Conservation (phyloP, 2,888 invertebrate genomes). For the Eupithecia pulchellata region DNA sequence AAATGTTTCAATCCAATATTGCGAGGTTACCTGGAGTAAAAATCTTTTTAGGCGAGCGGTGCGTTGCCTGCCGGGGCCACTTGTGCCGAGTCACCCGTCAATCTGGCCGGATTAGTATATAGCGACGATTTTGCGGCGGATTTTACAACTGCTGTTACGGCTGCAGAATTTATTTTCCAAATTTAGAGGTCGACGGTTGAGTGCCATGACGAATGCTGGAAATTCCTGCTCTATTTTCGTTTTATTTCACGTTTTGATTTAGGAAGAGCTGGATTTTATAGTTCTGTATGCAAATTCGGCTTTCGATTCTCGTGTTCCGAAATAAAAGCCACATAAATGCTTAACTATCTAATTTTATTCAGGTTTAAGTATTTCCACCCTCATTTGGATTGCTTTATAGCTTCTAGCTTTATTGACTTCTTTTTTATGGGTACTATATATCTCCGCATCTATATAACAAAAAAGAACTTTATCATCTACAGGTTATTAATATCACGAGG, state of each 20-base stretch:
- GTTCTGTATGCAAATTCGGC: neutral
- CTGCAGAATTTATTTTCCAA: conserved; percentile 23
- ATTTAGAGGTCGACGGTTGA: conserved; percentile 26
- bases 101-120: conserved; percentile 31
- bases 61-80: conserved; percentile 18
- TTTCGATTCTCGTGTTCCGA: conserved; percentile 2
- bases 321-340: conserved; percentile 8
- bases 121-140: conserved; percentile 29
- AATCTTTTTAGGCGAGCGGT: conserved; percentile 10
- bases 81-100: conserved; percentile 29
- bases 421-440: neutral
- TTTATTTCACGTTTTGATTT: conserved; percentile 13
- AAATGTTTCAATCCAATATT: conserved; percentile 8
- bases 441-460: neutral
- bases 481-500: neutral
- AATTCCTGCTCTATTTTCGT: neutral
- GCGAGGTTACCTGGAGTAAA: conserved; percentile 1
- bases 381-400: neutral
- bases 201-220: conserved; percentile 16
- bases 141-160: conserved; percentile 21
- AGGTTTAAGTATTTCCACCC: neutral
- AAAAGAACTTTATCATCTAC: neutral
- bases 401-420: neutral
- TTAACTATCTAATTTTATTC: conserved; percentile 5
- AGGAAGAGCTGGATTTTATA: conserved; percentile 9